Evolutionary conservation across 2,888 invertebrate species (phyloP).

Genomic region (Steinernema carpocapsae): DNA sequence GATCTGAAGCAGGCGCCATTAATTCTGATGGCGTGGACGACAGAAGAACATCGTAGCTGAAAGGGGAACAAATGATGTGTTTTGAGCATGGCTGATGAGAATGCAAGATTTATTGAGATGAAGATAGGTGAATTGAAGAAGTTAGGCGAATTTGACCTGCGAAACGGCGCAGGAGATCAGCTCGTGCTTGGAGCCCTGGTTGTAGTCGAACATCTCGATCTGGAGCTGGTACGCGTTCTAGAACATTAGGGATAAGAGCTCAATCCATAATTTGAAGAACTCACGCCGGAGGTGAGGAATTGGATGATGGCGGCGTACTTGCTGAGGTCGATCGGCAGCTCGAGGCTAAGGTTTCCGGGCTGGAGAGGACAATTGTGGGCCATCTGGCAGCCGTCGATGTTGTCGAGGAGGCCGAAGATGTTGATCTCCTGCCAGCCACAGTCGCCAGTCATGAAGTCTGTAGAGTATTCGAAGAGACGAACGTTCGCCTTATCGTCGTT

Average conservation of each 20-base stretch:
- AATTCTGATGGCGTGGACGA: too few relatives aligned
- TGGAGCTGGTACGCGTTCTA: slow-evolving; percentile 59
- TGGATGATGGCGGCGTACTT: slow-evolving; percentile 58
- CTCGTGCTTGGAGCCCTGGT: slow-evolving; percentile 52
- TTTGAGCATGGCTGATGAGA: too few relatives aligned
- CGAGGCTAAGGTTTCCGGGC: slow-evolving; percentile 55
- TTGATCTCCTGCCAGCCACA: slow-evolving; percentile 58
- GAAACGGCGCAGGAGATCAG: slow-evolving; percentile 62
- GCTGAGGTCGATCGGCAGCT: slow-evolving; percentile 55
- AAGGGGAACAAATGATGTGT: too few relatives aligned
- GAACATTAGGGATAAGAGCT: neutral
- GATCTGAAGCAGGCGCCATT: too few relatives aligned
- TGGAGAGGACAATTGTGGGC: slow-evolving; percentile 63
- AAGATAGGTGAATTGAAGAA: too few relatives aligned
- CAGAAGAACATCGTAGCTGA: too few relatives aligned
- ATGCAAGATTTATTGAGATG: too few relatives aligned
- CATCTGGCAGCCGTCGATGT: slow-evolving; percentile 61
- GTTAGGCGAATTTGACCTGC: slow-evolving; percentile 52
- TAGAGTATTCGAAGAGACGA: slow-evolving; percentile 54
- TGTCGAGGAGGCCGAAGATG: slow-evolving; percentile 58
- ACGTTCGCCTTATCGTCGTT: slow-evolving; percentile 59
- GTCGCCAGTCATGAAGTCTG: slow-evolving; percentile 45
- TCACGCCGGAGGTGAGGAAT: slow-evolving; percentile 57
- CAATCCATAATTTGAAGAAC: slow-evolving; percentile 33
- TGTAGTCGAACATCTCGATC: slow-evolving; percentile 60